Base-by-base conservation (phyloP, 2,888 invertebrate genomes). In the Euproctis similis region DNA sequence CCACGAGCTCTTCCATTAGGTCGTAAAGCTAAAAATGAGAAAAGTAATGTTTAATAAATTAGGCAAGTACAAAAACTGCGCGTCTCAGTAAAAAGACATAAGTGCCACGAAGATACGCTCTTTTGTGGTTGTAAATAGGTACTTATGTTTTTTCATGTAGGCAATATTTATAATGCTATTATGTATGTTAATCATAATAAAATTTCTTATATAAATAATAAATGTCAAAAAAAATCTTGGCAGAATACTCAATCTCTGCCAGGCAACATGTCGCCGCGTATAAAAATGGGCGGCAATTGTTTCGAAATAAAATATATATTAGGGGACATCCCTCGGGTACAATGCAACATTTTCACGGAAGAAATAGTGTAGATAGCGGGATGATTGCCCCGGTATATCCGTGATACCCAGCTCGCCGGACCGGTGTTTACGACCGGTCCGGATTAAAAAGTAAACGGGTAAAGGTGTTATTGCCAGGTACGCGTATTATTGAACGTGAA, bases 351-450 rank as follows among this genome's bases (percentile, higher is more conserved):
- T 71, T 75, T 70, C 51, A 57, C 63, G 51, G 48, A 64, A 66
- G 72, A 78, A 80, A 78, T 80, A 76, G 77, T 73, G 70, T 56
- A 72, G 72, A 78, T 77, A 48, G 66, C 54, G 44, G 77, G 69
- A 81, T 81, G 72, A 81, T 81, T 77, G 80, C 54, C 39, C 63
- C 62, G 62, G 73, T 59, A 68, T 78, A 76, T 77, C 76, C 73
- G 70, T 80, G 70, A 80, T 74, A 39, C 48, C 48, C 39, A 31
- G 42, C 50, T 46, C 47, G 53, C 50, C 51, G 42, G 51, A 37
- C 49, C 53, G 53, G 64, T 58, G 59, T 78, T 78, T 80, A 80
- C 75, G 75, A 74, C 62, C 58, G 51, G 31, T 38, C 47, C 62
- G 73, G 72, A 75, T 76, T 73, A 75, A 75, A 75, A 74, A 75